A percentile compares a stretch with the other conserved stretches of the same genome.
phyloP scores from a whole-genome alignment of 2,888 invertebrate genomes.

The Lepidochrysops patricia region DNA sequence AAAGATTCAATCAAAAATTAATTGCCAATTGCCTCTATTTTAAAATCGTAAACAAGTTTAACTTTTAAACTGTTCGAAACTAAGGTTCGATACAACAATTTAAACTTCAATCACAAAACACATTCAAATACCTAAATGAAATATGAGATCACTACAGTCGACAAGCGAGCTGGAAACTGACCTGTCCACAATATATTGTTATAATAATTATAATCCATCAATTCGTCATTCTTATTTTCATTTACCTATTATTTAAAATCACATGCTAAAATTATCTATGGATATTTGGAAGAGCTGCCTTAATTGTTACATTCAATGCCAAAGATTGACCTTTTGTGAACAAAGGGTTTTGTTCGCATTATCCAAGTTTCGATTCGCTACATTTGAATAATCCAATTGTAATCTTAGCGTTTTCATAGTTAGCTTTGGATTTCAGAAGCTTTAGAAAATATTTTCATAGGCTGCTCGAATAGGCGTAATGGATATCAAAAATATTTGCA shows the following conservation, averaged over 20 bases:
- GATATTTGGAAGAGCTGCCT: slow-evolving; percentile 22
- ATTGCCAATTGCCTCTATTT: not conserved
- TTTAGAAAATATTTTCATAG: not conserved
- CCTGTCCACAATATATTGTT: no score
- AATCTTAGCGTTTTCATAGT: slow-evolving; percentile 33
- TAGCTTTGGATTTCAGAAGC: not conserved
- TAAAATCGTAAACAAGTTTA: not conserved
- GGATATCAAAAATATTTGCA: not conserved
- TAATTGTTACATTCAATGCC: slow-evolving; percentile 32
- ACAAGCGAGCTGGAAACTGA: no score
- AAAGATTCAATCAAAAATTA: not conserved
- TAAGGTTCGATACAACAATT: not conserved
- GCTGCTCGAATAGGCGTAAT: not conserved
- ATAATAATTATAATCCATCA: no score
- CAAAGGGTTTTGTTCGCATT: slow-evolving; percentile 27
- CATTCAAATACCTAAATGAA: no score
- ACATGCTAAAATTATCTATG: slow-evolving; percentile 21
- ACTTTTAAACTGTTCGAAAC: not conserved
- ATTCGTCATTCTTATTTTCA: not conserved
- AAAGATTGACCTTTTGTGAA: slow-evolving; percentile 25
- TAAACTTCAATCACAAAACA: not conserved
- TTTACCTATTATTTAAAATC: not conserved
- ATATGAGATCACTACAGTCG: no score
- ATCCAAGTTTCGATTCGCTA: slow-evolving; percentile 37
- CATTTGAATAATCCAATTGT: slow-evolving; percentile 60